A percentile compares a stretch with the other conserved stretches of the same genome.
These are phyloP conservation scores for Malurus leucopterus DNA, from an alignment of 2,797 vertebrate species.

Conservation along the genomic window DNA sequence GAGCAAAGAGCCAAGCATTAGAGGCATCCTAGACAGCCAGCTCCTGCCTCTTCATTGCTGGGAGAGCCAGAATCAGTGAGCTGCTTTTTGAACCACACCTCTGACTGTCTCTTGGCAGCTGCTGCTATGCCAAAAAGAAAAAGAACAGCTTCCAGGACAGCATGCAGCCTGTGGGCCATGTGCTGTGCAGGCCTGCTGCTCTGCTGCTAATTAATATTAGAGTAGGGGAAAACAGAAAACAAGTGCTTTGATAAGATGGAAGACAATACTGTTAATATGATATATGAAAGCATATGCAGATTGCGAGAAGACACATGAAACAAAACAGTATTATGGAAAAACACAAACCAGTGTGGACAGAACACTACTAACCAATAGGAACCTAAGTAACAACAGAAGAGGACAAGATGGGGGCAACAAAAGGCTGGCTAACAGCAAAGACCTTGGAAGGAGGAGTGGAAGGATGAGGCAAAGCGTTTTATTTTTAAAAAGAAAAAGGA, in stretches of 20 bases:
- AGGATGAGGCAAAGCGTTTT: background rate
- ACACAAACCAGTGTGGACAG: background rate
- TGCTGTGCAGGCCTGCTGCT: background rate
- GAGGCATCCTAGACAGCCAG: background rate
- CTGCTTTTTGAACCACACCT: slow-evolving; percentile 10
- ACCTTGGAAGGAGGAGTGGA: background rate
- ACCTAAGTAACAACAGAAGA: background rate
- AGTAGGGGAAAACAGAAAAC: background rate
- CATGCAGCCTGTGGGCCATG: background rate
- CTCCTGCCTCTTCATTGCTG: background rate
- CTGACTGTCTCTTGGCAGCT: slow-evolving; percentile 3
- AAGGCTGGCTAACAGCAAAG: background rate
- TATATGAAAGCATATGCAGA: background rate
- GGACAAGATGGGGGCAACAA: rapidly evolving
- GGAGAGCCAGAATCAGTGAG: background rate
- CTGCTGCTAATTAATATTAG: background rate
- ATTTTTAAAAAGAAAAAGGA: background rate
- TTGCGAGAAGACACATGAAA: background rate
- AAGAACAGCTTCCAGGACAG: slow-evolving; percentile 4
- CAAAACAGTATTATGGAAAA: background rate
- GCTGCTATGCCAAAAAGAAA: background rate
- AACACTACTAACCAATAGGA: background rate
- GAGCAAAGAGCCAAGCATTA: background rate
- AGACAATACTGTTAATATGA: background rate
- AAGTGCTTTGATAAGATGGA: background rate